Conservation (phyloP, 2,797 vertebrate species). For the Bryconaethiops microstoma region DNA sequence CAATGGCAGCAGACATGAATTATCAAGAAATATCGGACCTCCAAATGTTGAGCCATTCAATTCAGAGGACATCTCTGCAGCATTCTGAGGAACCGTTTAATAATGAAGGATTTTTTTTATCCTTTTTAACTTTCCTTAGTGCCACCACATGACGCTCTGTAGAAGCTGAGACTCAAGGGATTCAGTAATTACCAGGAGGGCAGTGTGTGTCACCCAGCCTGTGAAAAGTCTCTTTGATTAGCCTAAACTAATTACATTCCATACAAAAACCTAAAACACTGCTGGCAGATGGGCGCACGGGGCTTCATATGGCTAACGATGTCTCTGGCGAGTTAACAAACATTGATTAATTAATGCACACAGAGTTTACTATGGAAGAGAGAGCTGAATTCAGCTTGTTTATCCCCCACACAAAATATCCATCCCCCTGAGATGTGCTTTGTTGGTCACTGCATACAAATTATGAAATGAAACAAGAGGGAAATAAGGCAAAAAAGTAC, state of each 20-base stretch:
- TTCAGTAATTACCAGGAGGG: conserved; percentile 47
- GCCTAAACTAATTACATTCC: conserved; percentile 47
- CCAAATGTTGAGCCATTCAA: no score
- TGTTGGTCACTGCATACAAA: neutral
- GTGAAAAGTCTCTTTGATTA: conserved; percentile 49
- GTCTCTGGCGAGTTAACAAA: conserved; percentile 42
- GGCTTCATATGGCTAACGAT: conserved; percentile 41
- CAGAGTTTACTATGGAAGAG: conserved; percentile 1
- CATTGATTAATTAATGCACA: conserved; percentile 50
- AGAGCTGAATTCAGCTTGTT: conserved; percentile 6
- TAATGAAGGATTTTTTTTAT: no score
- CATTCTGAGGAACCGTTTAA: no score
- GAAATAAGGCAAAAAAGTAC: neutral
- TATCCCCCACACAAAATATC: neutral
- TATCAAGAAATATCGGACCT: no score
- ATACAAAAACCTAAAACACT: conserved; percentile 54
- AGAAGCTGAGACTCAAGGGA: neutral
- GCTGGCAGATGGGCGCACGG: conserved; percentile 35
- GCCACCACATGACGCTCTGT: neutral
- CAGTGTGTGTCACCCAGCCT: conserved; percentile 22
- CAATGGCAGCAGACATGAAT: no score
- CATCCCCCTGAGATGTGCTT: neutral
- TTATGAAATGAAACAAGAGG: no score
- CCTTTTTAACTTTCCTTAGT: neutral
- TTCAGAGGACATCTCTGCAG: no score